Evolutionary conservation across 2,888 invertebrate genomes (phyloP).

Genomic region (Xestia rhomboidea): DNA sequence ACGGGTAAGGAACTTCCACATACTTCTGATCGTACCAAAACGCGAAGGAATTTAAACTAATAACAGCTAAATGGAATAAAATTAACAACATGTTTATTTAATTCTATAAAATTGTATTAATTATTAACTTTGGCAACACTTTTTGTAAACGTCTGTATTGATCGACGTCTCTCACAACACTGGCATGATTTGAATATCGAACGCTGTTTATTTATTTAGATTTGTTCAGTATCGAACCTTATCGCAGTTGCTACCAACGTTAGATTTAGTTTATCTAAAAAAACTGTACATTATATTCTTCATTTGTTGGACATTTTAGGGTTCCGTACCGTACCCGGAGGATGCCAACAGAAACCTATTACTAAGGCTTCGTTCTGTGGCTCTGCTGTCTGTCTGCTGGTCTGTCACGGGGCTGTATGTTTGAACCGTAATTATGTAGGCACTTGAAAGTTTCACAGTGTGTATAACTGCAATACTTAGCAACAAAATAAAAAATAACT

Average conservation of each 20-base stretch:
- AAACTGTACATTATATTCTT: not conserved
- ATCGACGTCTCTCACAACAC: slow-evolving; percentile 42
- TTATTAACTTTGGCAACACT: slow-evolving; percentile 18
- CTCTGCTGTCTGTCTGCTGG: not conserved
- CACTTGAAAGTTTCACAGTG: not conserved
- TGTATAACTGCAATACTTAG: too few relatives aligned
- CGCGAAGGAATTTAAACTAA: slow-evolving; percentile 73
- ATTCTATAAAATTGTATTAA: slow-evolving; percentile 11
- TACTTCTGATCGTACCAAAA: slow-evolving; percentile 82
- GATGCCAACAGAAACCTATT: not conserved
- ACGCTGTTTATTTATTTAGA: slow-evolving; percentile 43
- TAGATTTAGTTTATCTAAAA: not conserved
- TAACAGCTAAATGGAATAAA: slow-evolving; percentile 77
- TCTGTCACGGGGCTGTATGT: not conserved
- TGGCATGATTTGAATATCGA: slow-evolving; percentile 35
- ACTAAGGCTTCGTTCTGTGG: not conserved
- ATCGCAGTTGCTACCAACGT: slow-evolving; percentile 25
- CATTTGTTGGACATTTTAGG: not conserved
- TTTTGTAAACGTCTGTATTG: slow-evolving; percentile 44
- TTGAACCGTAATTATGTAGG: not conserved
- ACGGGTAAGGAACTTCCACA: slow-evolving; percentile 77
- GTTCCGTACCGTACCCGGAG: not conserved
- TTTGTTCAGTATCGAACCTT: slow-evolving; percentile 24
- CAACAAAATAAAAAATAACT: too few relatives aligned
- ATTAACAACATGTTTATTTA: slow-evolving; percentile 59